A percentile compares a stretch with the other conserved stretches of the same genome.
phyloP scores from a whole-genome alignment of 2,888 invertebrate species.

The Lamproptera curius region DNA sequence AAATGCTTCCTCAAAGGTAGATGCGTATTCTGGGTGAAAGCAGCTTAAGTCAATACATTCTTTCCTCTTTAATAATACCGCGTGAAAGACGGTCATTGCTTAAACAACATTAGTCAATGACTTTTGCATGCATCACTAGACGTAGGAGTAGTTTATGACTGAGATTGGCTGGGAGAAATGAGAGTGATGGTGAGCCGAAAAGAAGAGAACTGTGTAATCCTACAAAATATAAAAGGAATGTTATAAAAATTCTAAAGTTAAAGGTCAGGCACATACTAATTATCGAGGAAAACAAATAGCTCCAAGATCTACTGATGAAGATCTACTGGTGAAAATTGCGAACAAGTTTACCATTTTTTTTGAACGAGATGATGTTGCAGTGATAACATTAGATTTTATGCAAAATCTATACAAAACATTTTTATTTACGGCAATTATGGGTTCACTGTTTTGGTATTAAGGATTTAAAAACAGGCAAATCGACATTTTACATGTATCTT shows the following conservation, averaged over 20 bases:
- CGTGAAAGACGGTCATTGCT: slow-evolving; percentile 19
- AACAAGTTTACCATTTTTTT: slow-evolving; percentile 5
- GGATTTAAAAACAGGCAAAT: no score
- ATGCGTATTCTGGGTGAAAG: slow-evolving; percentile 21
- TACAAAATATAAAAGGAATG: background rate
- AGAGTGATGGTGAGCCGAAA: slow-evolving; percentile 1
- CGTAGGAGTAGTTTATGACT: background rate
- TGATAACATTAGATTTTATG: slow-evolving; percentile 18
- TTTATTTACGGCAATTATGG: no score
- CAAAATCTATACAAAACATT: slow-evolving; percentile 19
- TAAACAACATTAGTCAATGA: slow-evolving; percentile 20
- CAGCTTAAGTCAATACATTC: slow-evolving; percentile 18
- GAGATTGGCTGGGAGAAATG: background rate
- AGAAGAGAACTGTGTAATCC: background rate
- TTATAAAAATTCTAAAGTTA: background rate
- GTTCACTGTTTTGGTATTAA: no score
- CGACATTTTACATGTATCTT: no score
- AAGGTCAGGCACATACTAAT: background rate
- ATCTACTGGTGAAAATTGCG: slow-evolving; percentile 1
- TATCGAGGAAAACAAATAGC: background rate
- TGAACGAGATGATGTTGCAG: slow-evolving; percentile 12
- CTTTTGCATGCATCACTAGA: slow-evolving; percentile 4
- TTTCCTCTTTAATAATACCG: slow-evolving; percentile 22
- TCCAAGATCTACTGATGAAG: no score
- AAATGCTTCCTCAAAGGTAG: slow-evolving; percentile 17